Evolutionary conservation across 2,113 vertebrate genomes (phyloP).

Genomic region (human): DNA sequence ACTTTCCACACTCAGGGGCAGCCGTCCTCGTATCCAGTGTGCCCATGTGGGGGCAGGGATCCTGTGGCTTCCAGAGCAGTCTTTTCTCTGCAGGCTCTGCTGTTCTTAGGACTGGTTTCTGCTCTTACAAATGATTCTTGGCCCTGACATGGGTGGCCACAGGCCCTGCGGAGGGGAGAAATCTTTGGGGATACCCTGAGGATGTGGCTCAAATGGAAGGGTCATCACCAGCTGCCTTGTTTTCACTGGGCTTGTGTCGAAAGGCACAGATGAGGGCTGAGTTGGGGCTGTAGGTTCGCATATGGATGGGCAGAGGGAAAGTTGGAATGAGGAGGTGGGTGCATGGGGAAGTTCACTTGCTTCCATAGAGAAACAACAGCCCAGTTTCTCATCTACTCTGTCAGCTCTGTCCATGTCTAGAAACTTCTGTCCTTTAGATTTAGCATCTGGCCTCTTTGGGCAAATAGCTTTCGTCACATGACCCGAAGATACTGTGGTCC

Average conservation of each 20-base stretch:
- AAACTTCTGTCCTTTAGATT: not conserved
- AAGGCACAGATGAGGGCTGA: not conserved
- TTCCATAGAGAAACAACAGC: not conserved
- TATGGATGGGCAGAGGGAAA: not conserved
- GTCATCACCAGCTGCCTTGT: not conserved
- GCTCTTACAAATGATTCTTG: not conserved
- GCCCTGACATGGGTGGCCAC: not conserved
- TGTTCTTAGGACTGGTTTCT: not conserved
- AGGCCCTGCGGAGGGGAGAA: not conserved
- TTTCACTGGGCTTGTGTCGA: not conserved
- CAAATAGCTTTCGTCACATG: not conserved
- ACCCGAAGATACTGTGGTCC: not conserved
- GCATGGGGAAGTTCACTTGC: not conserved
- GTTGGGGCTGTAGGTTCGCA: not conserved
- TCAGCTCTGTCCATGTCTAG: not conserved
- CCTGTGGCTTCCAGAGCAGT: not conserved
- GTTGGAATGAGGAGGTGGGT: rapidly evolving
- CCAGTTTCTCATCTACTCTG: not conserved
- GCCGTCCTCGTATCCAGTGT: too few relatives aligned
- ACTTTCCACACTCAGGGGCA: rapidly evolving
- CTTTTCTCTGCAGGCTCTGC: not conserved
- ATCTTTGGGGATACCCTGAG: not conserved
- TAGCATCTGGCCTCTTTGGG: not conserved
- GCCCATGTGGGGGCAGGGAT: rapidly evolving
- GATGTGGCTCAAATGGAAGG: not conserved